Evolutionary conservation across 2,797 vertebrate genomes (phyloP).

Genomic region (Silurus lanzhouensis): DNA sequence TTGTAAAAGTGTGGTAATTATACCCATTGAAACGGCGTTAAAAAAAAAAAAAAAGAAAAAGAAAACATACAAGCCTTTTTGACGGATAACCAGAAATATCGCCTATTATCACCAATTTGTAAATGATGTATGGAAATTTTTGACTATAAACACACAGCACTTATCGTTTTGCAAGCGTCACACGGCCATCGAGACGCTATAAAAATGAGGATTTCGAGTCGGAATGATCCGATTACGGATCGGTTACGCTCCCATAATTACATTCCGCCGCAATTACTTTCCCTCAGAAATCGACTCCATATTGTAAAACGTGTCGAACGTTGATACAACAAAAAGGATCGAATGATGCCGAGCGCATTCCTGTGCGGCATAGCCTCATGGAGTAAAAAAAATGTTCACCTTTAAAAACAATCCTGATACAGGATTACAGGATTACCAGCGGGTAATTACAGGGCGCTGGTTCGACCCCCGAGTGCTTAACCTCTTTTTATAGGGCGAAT

Average conservation of each 20-base stretch:
- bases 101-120: not conserved
- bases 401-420: not conserved
- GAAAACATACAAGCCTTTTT: not conserved
- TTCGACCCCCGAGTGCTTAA: not conserved
- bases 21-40: not conserved
- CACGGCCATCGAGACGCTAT: not conserved
- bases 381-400: not conserved
- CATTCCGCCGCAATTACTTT: not conserved
- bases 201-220: conserved; percentile 19
- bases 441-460: not conserved
- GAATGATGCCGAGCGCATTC: no score
- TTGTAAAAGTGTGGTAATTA: no score
- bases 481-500: not conserved
- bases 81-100: not conserved
- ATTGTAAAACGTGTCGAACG: conserved; percentile 10
- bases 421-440: not conserved
- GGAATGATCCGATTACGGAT: not conserved
- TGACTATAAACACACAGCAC: not conserved
- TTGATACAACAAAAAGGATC: conserved; percentile 5
- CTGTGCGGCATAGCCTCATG: no score
- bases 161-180: not conserved
- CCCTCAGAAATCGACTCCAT: not conserved
- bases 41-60: no score
- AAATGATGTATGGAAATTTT: not conserved
- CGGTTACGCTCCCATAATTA: not conserved